phyloP scores from a whole-genome alignment of 2,113 vertebrate genomes.

The Puffinus mauretanicus region DNA sequence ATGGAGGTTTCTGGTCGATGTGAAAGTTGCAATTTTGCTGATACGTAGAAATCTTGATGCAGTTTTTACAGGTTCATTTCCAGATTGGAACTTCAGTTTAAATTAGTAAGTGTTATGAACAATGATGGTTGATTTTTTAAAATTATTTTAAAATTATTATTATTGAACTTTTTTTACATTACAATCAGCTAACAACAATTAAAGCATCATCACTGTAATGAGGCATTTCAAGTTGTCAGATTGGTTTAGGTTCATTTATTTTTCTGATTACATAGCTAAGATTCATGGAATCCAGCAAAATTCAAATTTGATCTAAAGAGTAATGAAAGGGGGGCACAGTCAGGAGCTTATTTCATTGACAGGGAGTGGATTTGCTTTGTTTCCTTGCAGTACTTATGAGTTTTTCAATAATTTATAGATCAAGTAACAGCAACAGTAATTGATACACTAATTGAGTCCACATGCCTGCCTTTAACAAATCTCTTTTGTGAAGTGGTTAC shows the following conservation, averaged over 20 bases:
- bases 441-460: constrained; percentile 68
- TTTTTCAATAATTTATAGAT: constrained; percentile 78
- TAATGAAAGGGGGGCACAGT: background rate
- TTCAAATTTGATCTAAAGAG: background rate
- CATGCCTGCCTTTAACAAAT: constrained; percentile 43
- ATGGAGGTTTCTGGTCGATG: background rate
- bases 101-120: background rate
- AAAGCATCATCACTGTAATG: background rate
- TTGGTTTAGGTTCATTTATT: background rate
- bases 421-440: constrained; percentile 65
- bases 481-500: constrained; percentile 62
- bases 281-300: constrained; percentile 8
- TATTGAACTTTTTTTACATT: background rate
- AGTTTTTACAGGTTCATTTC: background rate
- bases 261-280: background rate
- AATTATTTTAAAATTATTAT: background rate
- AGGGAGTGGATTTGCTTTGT: constrained; percentile 59
- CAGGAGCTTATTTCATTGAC: constrained; percentile 50
- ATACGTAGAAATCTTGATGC: background rate
- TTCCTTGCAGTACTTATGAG: constrained; percentile 30
- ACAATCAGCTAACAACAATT: background rate
- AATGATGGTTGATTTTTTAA: background rate
- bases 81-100: background rate
- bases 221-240: background rate
- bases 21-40: background rate